Evolutionary conservation across 2,888 invertebrate genomes (phyloP), one percentile per base, ranked within the genome.

Genomic region (Phymatocera aterrima): DNA sequence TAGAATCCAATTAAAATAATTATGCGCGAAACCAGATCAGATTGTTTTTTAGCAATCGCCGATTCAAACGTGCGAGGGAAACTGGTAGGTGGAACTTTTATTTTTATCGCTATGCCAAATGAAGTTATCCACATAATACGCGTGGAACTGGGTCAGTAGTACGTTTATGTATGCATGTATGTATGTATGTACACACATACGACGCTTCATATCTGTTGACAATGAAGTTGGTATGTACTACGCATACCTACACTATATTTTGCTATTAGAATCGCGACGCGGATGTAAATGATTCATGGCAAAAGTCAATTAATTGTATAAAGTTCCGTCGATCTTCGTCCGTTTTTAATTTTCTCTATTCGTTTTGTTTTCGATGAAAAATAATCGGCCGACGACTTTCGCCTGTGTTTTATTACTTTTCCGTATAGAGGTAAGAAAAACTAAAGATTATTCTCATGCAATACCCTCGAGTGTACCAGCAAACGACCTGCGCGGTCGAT

Each of bases 171-270:
- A 57, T 46, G n/a, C n/a, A n/a, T n/a, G n/a, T n/a, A n/a, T n/a
- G n/a, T n/a, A n/a, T n/a, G n/a, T n/a, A n/a, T n/a, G n/a, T n/a
- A n/a, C n/a, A n/a, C n/a, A n/a, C n/a, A n/a, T n/a, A n/a, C n/a
- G n/a, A 6, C 46, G 68, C 61, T 64, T 37, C n/a, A 64, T 64
- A 21, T 68, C 28, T 68, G 28, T 68, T 46, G 40, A 68, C 68
- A 15, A 10, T 46, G 68, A 12, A 18, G 68, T 46, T 8, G 12
- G 12, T 2, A 4, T 8, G 0, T 54, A 54, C n/a, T n/a, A n/a
- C n/a, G n/a, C n/a, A n/a, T n/a, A n/a, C n/a, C n/a, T n/a, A n/a
- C n/a, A n/a, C n/a, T 57, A 21, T 57, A 57, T 57, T 28, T 8
- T 57, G 28, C 21, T 21, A 28, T 57, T n/a, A n/a, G 15, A 12